These are phyloP conservation scores for Argentina silus DNA, from an alignment of 2,797 vertebrate species.

Conservation along the genomic window DNA sequence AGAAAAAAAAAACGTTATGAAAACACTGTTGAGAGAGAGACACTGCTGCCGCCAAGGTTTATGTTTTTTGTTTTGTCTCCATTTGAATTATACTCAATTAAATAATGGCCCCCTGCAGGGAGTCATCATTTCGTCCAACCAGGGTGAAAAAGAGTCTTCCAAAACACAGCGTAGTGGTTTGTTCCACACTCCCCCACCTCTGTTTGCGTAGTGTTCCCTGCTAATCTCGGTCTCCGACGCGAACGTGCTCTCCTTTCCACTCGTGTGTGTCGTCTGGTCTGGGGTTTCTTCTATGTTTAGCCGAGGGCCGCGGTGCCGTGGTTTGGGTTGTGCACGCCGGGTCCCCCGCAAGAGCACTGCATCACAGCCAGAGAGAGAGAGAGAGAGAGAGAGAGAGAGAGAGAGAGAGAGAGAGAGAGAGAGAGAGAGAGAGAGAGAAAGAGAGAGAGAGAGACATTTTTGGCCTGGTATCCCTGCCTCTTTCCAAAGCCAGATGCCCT, in stretches of 20 bases:
- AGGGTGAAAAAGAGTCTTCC: constrained; percentile 23
- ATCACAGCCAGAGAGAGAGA: constrained; percentile 21
- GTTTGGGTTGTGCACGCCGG: constrained; percentile 54
- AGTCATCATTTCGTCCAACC: constrained; percentile 20
- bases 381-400: neutral
- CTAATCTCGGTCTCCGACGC: constrained; percentile 44
- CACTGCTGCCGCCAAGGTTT: neutral
- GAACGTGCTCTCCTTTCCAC: constrained; percentile 52
- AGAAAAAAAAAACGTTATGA: constrained; percentile 49
- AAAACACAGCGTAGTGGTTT: constrained; percentile 59
- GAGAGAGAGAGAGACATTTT: too few relatives aligned
- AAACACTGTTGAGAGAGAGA: constrained; percentile 48
- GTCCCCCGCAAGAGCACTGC: constrained; percentile 37
- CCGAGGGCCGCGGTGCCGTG: constrained; percentile 45
- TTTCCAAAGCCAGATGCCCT: too few relatives aligned
- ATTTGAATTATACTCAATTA: constrained; percentile 26
- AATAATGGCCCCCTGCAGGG: constrained; percentile 44
- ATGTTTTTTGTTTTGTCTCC: constrained; percentile 50
- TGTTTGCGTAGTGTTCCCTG: constrained; percentile 53
- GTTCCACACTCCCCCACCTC: constrained; percentile 44
- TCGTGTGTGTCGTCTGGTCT: constrained; percentile 56
- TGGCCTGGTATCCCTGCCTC: too few relatives aligned
- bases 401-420: too few relatives aligned
- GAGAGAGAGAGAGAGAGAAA: too few relatives aligned
- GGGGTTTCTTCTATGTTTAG: constrained; percentile 73